Percentiles rank a stretch among this genome's conserved stretches.
Evolutionary conservation across 2,888 invertebrate genomes (phyloP).

Genomic region (Rhamphomyia laevipes): DNA sequence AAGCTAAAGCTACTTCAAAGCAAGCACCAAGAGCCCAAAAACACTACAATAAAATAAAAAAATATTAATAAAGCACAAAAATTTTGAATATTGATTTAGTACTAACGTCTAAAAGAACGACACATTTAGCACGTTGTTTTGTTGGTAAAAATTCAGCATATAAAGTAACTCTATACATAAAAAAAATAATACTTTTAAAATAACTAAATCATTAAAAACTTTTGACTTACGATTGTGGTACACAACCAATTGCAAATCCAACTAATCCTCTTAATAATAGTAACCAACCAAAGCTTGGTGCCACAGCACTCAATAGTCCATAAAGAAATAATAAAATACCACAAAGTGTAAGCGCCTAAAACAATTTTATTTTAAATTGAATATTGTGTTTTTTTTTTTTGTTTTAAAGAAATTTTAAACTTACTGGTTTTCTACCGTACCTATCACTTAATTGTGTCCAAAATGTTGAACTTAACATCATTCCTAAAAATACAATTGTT

Average conservation of each 20-base stretch:
- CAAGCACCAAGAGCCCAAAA: slow-evolving; percentile 96
- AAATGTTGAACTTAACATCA: slow-evolving; percentile 94
- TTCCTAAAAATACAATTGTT: slow-evolving; percentile 87
- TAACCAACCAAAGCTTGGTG: slow-evolving; percentile 85
- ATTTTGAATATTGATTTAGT: not conserved
- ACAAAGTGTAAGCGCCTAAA: slow-evolving; percentile 75
- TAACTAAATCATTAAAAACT: slow-evolving; percentile 1
- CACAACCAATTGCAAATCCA: slow-evolving; percentile 93
- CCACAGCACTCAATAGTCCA: slow-evolving; percentile 78
- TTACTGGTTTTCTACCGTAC: slow-evolving; percentile 77
- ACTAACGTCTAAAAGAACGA: slow-evolving; percentile 86
- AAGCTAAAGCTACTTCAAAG: slow-evolving; percentile 80
- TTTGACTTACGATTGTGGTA: slow-evolving; percentile 87
- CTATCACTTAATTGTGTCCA: slow-evolving; percentile 93
- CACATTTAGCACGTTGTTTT: slow-evolving; percentile 88
- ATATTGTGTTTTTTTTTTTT: not conserved
- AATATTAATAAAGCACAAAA: not conserved
- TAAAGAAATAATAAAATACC: slow-evolving; percentile 85
- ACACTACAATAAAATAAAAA: slow-evolving; percentile 63
- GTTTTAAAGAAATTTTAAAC: slow-evolving; percentile 18
- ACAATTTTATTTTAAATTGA: slow-evolving; percentile 10
- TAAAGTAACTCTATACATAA: slow-evolving; percentile 68
- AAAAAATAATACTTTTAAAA: slow-evolving; percentile 18
- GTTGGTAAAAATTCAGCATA: slow-evolving; percentile 94
- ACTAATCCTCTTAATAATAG: slow-evolving; percentile 82